Evolutionary conservation across 2,113 vertebrate species (phyloP), one percentile per base, ranked within the genome.

Genomic region (Thermophis baileyi): DNA sequence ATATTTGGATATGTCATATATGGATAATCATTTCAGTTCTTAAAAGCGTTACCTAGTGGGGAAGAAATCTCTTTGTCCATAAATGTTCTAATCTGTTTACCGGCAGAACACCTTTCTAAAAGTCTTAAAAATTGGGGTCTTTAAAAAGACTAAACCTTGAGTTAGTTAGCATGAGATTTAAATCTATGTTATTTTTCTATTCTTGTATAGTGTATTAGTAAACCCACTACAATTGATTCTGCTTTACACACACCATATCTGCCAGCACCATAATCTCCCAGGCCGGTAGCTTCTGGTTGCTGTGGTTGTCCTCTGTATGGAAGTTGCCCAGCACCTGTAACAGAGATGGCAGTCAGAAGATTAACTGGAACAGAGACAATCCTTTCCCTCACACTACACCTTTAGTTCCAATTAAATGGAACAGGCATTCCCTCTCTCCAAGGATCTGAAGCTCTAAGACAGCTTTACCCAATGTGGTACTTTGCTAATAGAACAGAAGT

Each of bases 251-350:
- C 87, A 94, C 93, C 87, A 3, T 90, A 92, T 90, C 85, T 92
- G n/a, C 93, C 88, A 63, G 81, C 55, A n/a, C 74, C 7, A 10
- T 90, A 92, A 57, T 94, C 49, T 55, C 55, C 91, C 40, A 94
- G 54, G 27, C 91, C 91, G 1, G 81, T 50, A 46, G 88, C 88
- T 24, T 87, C 74, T 63, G 69, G 14, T 47, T 91, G 89, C 12
- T 90, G 92, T n/a, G 87, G 51, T 35, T 91, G 90, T 6, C 93
- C 87, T 30, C 85, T 90, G 55, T 92, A 92, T 3, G 88, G 53
- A 49, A 54, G 27, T 49, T 94, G 93, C 35, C 91, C 93, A 87
- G 85, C 54, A 0, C 91, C 93, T 93, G 53, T 86, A 57, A 86
- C 7, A 53, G 4, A 89, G 74, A 91, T 14, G 25, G 54, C 9